Percentiles rank a stretch among this genome's conserved stretches.
phyloP scores from a whole-genome alignment of 2,113 vertebrate species.

The Mirza zaza region DNA sequence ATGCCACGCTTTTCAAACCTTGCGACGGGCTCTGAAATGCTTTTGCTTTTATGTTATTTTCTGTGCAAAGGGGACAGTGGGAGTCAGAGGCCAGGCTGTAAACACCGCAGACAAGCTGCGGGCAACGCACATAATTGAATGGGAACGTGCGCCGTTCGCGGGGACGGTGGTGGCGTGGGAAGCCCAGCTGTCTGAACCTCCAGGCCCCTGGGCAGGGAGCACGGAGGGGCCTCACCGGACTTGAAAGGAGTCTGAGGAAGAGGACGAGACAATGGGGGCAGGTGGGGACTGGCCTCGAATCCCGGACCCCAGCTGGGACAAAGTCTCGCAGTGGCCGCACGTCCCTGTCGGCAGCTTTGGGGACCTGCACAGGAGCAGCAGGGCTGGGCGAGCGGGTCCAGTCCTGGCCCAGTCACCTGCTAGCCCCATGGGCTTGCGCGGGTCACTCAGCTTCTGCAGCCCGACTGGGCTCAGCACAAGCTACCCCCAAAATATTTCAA shows the following conservation, averaged over 20 bases:
- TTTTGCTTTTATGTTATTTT: background rate
- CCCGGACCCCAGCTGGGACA: background rate
- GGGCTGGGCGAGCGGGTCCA: fast-evolving
- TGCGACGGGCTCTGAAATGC: background rate
- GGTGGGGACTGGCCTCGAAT: background rate
- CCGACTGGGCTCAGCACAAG: background rate
- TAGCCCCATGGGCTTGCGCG: fast-evolving
- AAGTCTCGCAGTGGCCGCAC: background rate
- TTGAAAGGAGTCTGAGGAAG: too few species aligned
- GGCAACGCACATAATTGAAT: background rate
- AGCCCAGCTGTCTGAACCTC: background rate
- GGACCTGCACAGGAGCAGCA: fast-evolving
- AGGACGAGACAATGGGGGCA: too few species aligned
- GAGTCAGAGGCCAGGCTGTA: slow-evolving; percentile 6
- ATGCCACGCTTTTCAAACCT: background rate
- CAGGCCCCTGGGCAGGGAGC: background rate
- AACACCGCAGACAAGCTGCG: background rate
- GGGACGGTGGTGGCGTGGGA: background rate
- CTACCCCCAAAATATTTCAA: background rate
- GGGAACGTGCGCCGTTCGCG: background rate
- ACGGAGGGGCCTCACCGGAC: fast-evolving
- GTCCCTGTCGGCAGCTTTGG: background rate
- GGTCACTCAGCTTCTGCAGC: background rate
- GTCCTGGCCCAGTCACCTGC: background rate
- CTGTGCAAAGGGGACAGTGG: background rate